Base-by-base conservation (phyloP, 2,797 vertebrate species). In the Amblyopsis hoosieri region DNA sequence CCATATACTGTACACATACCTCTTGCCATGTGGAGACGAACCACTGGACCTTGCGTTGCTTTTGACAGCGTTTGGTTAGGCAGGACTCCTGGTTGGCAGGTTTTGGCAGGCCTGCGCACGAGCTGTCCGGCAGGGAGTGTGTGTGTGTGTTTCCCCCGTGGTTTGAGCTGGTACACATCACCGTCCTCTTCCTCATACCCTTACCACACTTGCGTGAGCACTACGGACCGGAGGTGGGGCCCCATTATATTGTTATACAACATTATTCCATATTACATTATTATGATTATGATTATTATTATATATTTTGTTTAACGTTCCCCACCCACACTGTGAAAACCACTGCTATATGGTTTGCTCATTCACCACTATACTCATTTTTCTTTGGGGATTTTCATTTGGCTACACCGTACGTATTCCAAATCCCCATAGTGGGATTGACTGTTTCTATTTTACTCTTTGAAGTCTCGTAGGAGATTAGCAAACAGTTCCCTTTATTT, bases 201-300 rank as follows among this genome's bases (percentile, higher is more conserved):
- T 91, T 95, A 31, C 95, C 96, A 58, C 96, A 97, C 64, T 93
- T 94, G 23, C 90, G 91, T 0, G 95, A 97, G 81, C 96, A 97
- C 96, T 97, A 87, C 0, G 5, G 8, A 48, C 71, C 47, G 54
- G 3, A 50, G 19, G 72, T 19, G 37, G 17, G 60, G 69, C 69
- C 49, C 23, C 23, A 29, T 29, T 29, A 29, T 29, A 29, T 29
- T 29, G 23, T 10, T 9, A 14, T 9, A 42, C 37, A 42, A 8
- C 9, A 42, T 42, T 42, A 42, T 42, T 42, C 8, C 37, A 42
- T 42, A 42, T 42, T 42, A 42, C 8, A 42, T 42, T 42, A 42
- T 42, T 42, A 37, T 42, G 23, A 29, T 29, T 29, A 23, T 23
- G 23, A 23, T 23, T 23, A 23, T 23, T 23, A 29, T 29, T 29